Evolutionary conservation across 2,113 vertebrate genomes (phyloP).

Genomic region (Martes martes): DNA sequence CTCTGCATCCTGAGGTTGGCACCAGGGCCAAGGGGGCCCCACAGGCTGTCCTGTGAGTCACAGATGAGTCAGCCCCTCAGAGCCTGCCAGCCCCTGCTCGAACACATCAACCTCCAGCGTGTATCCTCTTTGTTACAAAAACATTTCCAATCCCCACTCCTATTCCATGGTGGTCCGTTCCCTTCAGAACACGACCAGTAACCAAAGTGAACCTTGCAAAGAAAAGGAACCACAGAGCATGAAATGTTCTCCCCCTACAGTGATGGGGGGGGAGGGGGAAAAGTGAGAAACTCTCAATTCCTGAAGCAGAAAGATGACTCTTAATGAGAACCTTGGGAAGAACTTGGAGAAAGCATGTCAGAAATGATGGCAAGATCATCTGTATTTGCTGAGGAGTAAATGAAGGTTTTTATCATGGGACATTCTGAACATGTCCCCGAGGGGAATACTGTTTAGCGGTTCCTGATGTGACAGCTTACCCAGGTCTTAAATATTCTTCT

Average conservation of each 20-base stretch:
- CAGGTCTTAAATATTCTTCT: neutral
- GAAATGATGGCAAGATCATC: neutral
- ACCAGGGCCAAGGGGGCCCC: neutral
- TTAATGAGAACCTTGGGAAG: neutral
- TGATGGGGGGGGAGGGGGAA: neutral
- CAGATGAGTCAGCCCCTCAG: neutral
- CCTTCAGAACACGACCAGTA: neutral
- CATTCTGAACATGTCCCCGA: neutral
- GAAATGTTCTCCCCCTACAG: rapidly evolving
- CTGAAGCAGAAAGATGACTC: neutral
- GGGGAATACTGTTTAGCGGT: neutral
- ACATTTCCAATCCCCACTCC: neutral
- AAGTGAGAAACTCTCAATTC: neutral
- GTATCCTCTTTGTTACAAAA: neutral
- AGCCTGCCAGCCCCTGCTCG: neutral
- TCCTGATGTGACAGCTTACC: neutral
- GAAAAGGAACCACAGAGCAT: neutral
- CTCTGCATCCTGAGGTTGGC: neutral
- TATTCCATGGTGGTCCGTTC: rapidly evolving
- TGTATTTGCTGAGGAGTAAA: neutral
- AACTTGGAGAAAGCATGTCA: neutral
- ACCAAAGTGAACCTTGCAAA: neutral
- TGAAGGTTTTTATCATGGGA: neutral
- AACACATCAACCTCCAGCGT: neutral
- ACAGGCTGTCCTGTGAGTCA: neutral